Conservation (phyloP, 2,888 invertebrate genomes). For the Bhutanitis thaidina region DNA sequence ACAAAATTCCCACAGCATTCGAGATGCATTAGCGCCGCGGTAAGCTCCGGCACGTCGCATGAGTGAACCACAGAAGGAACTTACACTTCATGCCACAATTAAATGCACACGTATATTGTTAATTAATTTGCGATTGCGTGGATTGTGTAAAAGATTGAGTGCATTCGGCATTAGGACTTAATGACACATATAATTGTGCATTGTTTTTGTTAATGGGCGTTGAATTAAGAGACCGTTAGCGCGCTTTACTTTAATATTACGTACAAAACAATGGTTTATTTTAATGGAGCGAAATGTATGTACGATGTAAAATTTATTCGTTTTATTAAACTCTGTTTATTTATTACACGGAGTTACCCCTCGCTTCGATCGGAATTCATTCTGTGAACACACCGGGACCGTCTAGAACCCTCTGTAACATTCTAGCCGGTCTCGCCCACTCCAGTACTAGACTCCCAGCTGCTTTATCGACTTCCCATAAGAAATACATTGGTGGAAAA, state of each 20-base stretch:
- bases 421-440: too few species aligned
- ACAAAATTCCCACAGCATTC: conserved; percentile 5
- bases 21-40: conserved; percentile 4
- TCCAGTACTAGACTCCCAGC: too few species aligned
- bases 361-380: too few species aligned
- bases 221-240: background rate
- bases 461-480: too few species aligned
- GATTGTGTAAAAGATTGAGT: background rate
- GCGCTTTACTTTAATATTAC: background rate
- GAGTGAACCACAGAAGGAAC: background rate
- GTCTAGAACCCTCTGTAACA: too few species aligned
- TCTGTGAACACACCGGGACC: too few species aligned
- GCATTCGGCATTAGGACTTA: background rate
- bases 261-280: background rate
- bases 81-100: background rate
- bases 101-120: background rate
- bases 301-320: too few species aligned
- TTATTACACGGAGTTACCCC: too few species aligned
- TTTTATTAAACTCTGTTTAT: too few species aligned
- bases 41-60: background rate
- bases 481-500: too few species aligned
- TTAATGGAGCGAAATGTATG: background rate
- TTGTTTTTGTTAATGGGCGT: background rate
- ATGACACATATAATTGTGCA: background rate
- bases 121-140: background rate